phyloP scores from a whole-genome alignment of 1,140 invertebrate genomes.

The Lordiphosa stackelbergi region DNA sequence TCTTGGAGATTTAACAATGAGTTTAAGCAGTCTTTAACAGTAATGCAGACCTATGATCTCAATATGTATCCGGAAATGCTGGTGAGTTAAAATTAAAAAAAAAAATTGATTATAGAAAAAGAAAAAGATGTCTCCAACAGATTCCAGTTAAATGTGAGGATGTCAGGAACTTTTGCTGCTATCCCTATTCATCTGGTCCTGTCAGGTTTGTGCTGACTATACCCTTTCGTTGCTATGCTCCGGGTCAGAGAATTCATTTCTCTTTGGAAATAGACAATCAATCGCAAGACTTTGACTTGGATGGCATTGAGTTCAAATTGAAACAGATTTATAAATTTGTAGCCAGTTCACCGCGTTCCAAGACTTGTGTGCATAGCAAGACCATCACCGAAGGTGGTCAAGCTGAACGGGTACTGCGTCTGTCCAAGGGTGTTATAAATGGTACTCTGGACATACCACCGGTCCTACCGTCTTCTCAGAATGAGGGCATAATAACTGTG shows the following conservation, averaged over 20 bases:
- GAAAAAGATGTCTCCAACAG: slow-evolving; percentile 12
- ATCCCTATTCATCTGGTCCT: slow-evolving; percentile 59
- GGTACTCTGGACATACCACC: slow-evolving; percentile 49
- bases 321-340: slow-evolving; percentile 41
- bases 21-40: slow-evolving; percentile 83
- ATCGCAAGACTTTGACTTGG: slow-evolving; percentile 46
- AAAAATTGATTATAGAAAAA: neutral
- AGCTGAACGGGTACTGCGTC: slow-evolving; percentile 37
- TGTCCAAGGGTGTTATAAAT: slow-evolving; percentile 52
- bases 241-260: slow-evolving; percentile 58
- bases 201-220: slow-evolving; percentile 49
- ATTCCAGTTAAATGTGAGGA: slow-evolving; percentile 51
- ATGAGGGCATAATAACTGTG: slow-evolving; percentile 40
- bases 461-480: slow-evolving; percentile 75
- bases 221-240: slow-evolving; percentile 66
- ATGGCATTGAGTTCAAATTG: slow-evolving; percentile 29
- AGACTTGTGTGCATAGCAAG: slow-evolving; percentile 23
- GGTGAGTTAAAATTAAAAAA: slow-evolving; percentile 20
- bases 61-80: slow-evolving; percentile 79
- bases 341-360: slow-evolving; percentile 35
- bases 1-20: slow-evolving; percentile 87
- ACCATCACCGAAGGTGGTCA: slow-evolving; percentile 19
- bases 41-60: slow-evolving; percentile 85
- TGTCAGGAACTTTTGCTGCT: slow-evolving; percentile 60
- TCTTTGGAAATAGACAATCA: slow-evolving; percentile 58